Evolutionary conservation across 2,797 vertebrate genomes (phyloP), one percentile per base, ranked within the genome.

Genomic region (Chelon auratus): DNA sequence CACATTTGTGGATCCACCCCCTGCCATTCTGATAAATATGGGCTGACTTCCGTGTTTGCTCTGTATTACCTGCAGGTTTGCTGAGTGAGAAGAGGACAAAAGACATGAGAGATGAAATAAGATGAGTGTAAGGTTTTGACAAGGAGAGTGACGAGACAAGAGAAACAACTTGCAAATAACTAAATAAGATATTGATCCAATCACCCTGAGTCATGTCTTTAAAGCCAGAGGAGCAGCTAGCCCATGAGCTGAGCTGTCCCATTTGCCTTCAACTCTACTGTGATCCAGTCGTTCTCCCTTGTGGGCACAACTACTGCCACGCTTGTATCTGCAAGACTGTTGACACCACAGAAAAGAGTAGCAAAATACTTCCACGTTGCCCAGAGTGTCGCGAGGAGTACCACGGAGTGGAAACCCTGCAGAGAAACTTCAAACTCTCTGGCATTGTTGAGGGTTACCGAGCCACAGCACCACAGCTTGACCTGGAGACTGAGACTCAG

Each of bases 271-370:
- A 85, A 4, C 71, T 94, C 22, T 95, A 78, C 81, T 65, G 1
- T 0, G 68, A 93, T 0, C 95, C 94, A 0, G 71, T 94, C 58
- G 77, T 72, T 2, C 90, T 96, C 56, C 89, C 86, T 48, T 96
- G 95, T 2, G 89, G 93, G 0, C 95, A 95, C 90, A 94, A 59
- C 84, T 95, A 95, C 89, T 96, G 94, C 51, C 75, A 36, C 33
- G 37, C 2, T 12, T 95, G 95, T 42, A 84, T 94, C 72, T 10
- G 15, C 61, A 55, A 76, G 42, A 60, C 73, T 2, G 33, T 54
- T 0, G 39, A 66, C 50, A 1, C 37, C 18, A 2, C 15, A 2
- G 22, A 58, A 2, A 18, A 22, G 1, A 39, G 2, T 3, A 36
- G 43, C 11, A 58, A 72, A 3, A 47, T 52, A 0, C 65, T 12